Evolutionary conservation across 2,888 invertebrate species (phyloP), one percentile per base, ranked within the genome.

Genomic region (Tortrix viridana): DNA sequence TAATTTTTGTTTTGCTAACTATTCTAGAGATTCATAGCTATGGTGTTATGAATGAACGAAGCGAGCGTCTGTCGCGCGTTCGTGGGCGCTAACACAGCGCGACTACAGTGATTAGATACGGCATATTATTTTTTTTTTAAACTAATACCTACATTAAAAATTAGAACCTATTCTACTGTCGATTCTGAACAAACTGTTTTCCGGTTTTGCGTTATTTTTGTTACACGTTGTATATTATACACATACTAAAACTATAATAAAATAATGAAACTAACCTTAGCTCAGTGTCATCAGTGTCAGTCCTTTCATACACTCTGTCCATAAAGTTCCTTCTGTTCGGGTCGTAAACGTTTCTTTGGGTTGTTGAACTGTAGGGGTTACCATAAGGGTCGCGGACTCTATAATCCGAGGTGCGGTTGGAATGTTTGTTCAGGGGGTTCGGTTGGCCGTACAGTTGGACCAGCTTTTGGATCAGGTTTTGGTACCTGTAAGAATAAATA

Each of bases 391-490:
- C 85, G 1, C 77, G 70, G 4, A 72, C 65, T 47, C 74, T 74
- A 53, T 78, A 82, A 0, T 73, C 77, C 1, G 53, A 69, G 0
- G 86, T 85, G 0, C 77, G 69, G 68, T 88, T 88, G 0, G 85
- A 82, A 46, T 81, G 77, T 19, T 73, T 80, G 67, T 87, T 91
- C 2, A 77, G 71, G 0, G 85, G 80, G 67, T 90, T 89, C 1
- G 88, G 86, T 50, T 86, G 83, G 0, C 93, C 92, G 65, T 95
- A 95, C 1, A 94, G 74, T 66, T 94, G 89, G 0, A 94, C 93
- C 16, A 95, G 89, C 71, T 93, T 94, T 71, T 94, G 89, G 0
- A 96, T 81, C 70, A 96, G 94, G 65, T 91, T 93, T 78, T 96
- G 96, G 74, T 94, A 96, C 72, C 92, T 93, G 81, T 9, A 32